Base-by-base conservation (phyloP, 2,113 vertebrate genomes). In the Gallinago undulata region DNA sequence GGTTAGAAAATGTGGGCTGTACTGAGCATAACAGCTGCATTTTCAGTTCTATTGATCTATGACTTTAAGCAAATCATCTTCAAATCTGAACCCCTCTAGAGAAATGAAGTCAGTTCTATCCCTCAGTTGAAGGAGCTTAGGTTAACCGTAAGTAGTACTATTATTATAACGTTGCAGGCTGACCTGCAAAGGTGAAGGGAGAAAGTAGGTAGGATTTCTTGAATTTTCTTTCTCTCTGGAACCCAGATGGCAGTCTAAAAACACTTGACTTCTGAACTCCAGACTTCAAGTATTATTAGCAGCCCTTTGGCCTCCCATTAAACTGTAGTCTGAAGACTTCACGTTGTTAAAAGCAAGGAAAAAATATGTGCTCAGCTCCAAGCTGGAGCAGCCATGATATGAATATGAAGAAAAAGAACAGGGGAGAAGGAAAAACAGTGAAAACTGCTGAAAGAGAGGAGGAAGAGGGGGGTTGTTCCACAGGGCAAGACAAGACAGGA, bases 221-320 rank as follows among this genome's bases (percentile, higher is more conserved):
- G 21, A 77, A 82, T 62, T 95, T 90, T 95, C 63, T 75, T 85
- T 55, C 76, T 84, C 73, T 70, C 75, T 92, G 76, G 51, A 82
- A 77, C n/a, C 77, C 74, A 84, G 66, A 81, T 95, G 64, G 45
- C 62, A 87, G 19, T 48, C 69, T 83, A 95, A 97, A 95, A 92
- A 23, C 84, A 82, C 93, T 96, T 97, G 91, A 95, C 50, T 53
- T 89, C 70, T 92, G 82, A 87, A 95, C 91, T 97, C 25, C 68
- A 60, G 45, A 37, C 50, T 77, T 94, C 72, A 77, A 91, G 82
- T 89, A 66, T 83, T 85, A 93, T 96, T 96, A 95, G 84, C 83
- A 77, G 35, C 24, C 75, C 33, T 94, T 96, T 95, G 68, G 62
- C 95, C 83, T 89, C 64, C 63, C 68, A 89, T 96, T 94, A 94